Evolutionary conservation across 2,888 invertebrate genomes (phyloP).

Genomic region (Sarcophaga caerulescens): DNA sequence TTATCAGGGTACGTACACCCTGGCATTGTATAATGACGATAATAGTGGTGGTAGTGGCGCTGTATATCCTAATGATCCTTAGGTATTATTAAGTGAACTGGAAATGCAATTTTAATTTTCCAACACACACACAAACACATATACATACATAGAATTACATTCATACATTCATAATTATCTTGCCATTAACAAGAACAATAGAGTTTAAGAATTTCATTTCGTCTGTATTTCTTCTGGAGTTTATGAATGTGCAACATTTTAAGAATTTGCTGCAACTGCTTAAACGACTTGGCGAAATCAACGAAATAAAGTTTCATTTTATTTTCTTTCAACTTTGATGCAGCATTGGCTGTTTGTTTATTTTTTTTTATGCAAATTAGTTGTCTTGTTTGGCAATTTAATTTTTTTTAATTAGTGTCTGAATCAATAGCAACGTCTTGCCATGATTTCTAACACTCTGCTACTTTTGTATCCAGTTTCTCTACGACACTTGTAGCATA

Average conservation of each 20-base stretch:
- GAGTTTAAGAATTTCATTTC: background rate
- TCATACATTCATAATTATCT: constrained; percentile 29
- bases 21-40: constrained; percentile 6
- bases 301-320: background rate
- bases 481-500: too few relatives aligned
- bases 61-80: constrained; percentile 34
- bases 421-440: background rate
- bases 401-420: background rate
- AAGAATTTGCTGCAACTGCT: background rate
- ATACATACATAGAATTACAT: background rate
- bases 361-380: background rate
- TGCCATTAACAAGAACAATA: constrained; percentile 8
- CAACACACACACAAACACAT: background rate
- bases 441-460: too few relatives aligned
- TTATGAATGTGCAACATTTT: constrained; percentile 23
- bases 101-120: constrained; percentile 45
- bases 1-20: background rate
- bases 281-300: background rate
- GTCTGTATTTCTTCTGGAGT: constrained; percentile 4
- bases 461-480: too few relatives aligned
- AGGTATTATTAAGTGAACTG: constrained; percentile 52
- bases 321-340: background rate
- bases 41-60: background rate
- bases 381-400: background rate
- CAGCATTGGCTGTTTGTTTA: background rate